Conservation (phyloP, 2,888 invertebrate species). For the Metallyticus violacea region DNA sequence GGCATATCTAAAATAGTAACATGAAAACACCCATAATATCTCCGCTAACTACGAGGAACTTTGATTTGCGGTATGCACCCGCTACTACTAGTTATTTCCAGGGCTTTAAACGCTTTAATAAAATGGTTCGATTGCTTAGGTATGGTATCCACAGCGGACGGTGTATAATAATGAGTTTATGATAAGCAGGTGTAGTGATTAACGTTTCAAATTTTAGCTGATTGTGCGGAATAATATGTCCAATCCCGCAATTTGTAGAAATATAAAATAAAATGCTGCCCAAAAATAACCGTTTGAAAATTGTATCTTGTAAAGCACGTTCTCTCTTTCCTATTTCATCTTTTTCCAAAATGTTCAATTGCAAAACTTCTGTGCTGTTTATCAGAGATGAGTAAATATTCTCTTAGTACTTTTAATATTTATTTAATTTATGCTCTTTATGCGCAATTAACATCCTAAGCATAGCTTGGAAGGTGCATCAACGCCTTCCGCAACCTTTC, state of each 20-base stretch:
- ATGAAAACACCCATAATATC: too few relatives aligned
- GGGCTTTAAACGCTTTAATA: too few relatives aligned
- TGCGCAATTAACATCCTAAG: not conserved
- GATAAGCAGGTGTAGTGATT: too few relatives aligned
- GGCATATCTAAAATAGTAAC: too few relatives aligned
- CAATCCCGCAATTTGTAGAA: not conserved
- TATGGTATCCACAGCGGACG: too few relatives aligned
- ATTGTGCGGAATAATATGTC: too few relatives aligned
- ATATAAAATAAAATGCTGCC: not conserved
- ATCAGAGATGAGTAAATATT: not conserved
- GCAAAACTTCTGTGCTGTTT: not conserved
- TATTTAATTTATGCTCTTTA: not conserved
- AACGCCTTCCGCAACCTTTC: not conserved
- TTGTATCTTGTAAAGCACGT: not conserved
- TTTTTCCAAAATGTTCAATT: not conserved
- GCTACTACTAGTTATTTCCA: too few relatives aligned
- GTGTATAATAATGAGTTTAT: too few relatives aligned
- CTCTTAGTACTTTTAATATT: not conserved
- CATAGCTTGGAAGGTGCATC: not conserved
- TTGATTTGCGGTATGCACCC: too few relatives aligned
- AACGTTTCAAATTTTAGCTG: too few relatives aligned
- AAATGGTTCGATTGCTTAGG: too few relatives aligned
- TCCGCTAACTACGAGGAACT: too few relatives aligned
- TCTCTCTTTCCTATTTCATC: not conserved
- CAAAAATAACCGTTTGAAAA: constrained; percentile 2